A percentile compares a stretch with the other conserved stretches of the same genome.
Conservation (phyloP, 2,888 invertebrate genomes). For the Leucoma salicis region DNA sequence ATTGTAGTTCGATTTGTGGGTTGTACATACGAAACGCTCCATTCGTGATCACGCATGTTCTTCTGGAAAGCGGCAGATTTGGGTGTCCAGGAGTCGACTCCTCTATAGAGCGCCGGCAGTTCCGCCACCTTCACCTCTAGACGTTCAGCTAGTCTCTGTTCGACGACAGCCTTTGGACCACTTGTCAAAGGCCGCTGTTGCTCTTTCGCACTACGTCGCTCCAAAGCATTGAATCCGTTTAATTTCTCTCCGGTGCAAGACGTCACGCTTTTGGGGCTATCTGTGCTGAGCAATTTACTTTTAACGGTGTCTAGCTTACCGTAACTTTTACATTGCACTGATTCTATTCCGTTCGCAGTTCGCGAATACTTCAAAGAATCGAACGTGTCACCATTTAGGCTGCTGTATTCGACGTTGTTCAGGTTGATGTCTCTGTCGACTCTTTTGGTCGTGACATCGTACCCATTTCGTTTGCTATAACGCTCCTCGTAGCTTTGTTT, state of each 20-base stretch:
- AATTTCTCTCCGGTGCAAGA: slow-evolving; percentile 74
- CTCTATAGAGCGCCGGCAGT: slow-evolving; percentile 87
- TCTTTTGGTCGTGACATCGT: slow-evolving; percentile 64
- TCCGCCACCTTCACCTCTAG: slow-evolving; percentile 80
- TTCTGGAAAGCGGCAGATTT: slow-evolving; percentile 84
- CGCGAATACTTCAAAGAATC: slow-evolving; percentile 80
- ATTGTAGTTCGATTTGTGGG: slow-evolving; percentile 28
- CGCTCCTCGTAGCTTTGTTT: slow-evolving; percentile 75
- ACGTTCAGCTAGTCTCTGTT: slow-evolving; percentile 74
- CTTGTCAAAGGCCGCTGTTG: slow-evolving; percentile 65
- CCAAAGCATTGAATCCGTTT: slow-evolving; percentile 62
- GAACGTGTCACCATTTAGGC: slow-evolving; percentile 72
- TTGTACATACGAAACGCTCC: slow-evolving; percentile 83
- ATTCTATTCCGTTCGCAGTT: slow-evolving; percentile 76
- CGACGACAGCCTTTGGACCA: slow-evolving; percentile 70
- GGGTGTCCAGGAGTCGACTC: slow-evolving; percentile 88
- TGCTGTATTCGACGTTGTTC: slow-evolving; percentile 71
- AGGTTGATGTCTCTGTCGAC: slow-evolving; percentile 71
- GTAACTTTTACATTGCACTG: slow-evolving; percentile 76
- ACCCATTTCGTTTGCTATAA: slow-evolving; percentile 72
- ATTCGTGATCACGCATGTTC: slow-evolving; percentile 81
- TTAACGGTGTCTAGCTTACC: slow-evolving; percentile 76
- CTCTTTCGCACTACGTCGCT: slow-evolving; percentile 63
- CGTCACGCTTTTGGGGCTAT: slow-evolving; percentile 76
- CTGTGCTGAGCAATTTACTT: slow-evolving; percentile 76